These are phyloP conservation scores for Prorops nasuta DNA, from an alignment of 1,140 invertebrate species.

Conservation along the genomic window DNA sequence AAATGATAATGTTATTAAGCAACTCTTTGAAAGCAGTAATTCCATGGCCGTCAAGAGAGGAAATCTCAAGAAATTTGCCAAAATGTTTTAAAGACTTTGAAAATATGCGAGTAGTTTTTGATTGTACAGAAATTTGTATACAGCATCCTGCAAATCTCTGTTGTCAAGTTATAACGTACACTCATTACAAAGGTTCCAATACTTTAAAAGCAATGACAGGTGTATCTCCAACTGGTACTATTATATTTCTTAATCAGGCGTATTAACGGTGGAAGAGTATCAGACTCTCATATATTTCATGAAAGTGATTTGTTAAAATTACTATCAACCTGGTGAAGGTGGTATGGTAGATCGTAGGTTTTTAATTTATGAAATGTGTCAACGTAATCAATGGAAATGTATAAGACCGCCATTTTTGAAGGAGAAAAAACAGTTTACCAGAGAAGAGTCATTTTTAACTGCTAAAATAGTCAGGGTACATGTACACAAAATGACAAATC, in stretches of 20 bases:
- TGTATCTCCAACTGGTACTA: constrained; percentile 27
- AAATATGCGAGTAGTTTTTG: no score
- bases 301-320: not conserved
- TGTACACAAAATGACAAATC: constrained; percentile 2
- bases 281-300: constrained; percentile 32
- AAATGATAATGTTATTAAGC: constrained; percentile 3
- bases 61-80: constrained; percentile 19
- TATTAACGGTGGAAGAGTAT: constrained; percentile 30
- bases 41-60: constrained; percentile 3
- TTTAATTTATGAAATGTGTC: constrained; percentile 1
- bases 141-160: no score
- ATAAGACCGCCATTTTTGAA: constrained; percentile 1
- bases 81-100: constrained; percentile 17
- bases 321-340: not conserved
- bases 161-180: no score
- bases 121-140: no score
- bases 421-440: constrained; percentile 6
- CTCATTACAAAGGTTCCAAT: constrained; percentile 12
- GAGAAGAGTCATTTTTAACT: constrained; percentile 5
- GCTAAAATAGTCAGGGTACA: constrained; percentile 5
- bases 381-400: constrained; percentile 2
- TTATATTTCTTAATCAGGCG: constrained; percentile 26
- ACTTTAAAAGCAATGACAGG: constrained; percentile 41
- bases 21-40: constrained; percentile 10
- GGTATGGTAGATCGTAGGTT: constrained; percentile 7